Evolutionary conservation across 2,888 invertebrate species (phyloP), one percentile per base, ranked within the genome.

Genomic region (Scaptomyza parva): DNA sequence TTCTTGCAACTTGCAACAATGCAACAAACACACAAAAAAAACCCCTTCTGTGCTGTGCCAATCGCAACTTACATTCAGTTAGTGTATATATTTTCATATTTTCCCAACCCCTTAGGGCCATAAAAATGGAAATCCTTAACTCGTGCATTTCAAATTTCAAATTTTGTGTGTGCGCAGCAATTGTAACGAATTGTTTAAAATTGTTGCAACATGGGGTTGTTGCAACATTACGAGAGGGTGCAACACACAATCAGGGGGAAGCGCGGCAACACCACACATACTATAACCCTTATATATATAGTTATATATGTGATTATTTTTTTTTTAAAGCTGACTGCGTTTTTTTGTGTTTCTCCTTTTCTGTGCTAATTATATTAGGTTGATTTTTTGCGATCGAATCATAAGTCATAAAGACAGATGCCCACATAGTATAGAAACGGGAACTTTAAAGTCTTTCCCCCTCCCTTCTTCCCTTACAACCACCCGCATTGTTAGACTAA

Each of bases 391-490:
- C 68, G 59, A 52, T 48, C 41, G 47, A 62, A 62, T 33, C 58
- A 45, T 35, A 66, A 87, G 76, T 77, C 84, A 83, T 88, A 84
- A 84, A 88, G 83, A 75, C 84, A 84, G 88, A 88, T 84, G 84
- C 83, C 88, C 86, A 79, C 80, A 82, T 78, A 50, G 35, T 8
- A n/a, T n/a, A n/a, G n/a, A n/a, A n/a, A n/a, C n/a, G n/a, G n/a
- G n/a, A n/a, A n/a, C 40, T 57, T 68, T 51, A 48, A 53, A 53
- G 1, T 11, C 22, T 20, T 22, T n/a, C 14, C 24, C 17, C 5
- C 11, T 8, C 30, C 22, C 44, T 22, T 8, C 1, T 26, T 28
- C 9, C 1, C 28, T 28, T 1, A 7, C n/a, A 37, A 26, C 28
- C 70, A 58, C 86, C 86, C 79, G 79, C 86, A 88, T 76, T 40